Conservation (phyloP, 2,888 invertebrate species). For the Bellardia bayeri region DNA sequence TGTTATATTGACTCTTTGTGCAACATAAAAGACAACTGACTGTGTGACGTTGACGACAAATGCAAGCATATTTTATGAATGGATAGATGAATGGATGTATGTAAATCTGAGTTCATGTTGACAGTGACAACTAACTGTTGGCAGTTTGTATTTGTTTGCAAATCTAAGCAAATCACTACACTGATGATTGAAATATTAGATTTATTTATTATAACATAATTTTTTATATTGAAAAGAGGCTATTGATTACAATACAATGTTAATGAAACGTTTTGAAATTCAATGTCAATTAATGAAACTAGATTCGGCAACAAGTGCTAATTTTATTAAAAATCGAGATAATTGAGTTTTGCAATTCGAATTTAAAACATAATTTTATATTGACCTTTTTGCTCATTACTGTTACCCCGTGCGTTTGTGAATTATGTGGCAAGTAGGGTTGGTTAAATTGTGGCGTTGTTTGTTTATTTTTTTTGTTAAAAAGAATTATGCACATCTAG, state of each 20-base stretch:
- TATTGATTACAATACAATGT: too few species aligned
- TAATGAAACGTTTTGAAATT: too few species aligned
- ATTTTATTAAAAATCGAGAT: too few species aligned
- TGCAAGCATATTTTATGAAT: conserved; percentile 60
- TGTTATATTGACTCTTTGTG: conserved; percentile 62
- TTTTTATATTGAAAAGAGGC: not conserved
- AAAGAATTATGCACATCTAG: conserved; percentile 67
- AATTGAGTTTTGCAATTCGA: too few species aligned
- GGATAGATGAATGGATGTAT: conserved; percentile 46
- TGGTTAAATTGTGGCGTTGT: conserved; percentile 44
- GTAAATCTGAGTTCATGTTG: conserved; percentile 52
- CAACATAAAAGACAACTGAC: conserved; percentile 58
- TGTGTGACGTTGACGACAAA: conserved; percentile 64
- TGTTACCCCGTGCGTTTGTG: not conserved
- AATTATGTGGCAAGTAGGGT: conserved; percentile 1
- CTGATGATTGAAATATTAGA: conserved; percentile 16
- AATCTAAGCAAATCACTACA: conserved; percentile 38
- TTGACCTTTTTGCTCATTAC: conserved; percentile 18
- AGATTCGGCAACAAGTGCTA: too few species aligned
- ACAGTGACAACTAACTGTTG: conserved; percentile 70
- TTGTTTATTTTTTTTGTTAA: conserved; percentile 41
- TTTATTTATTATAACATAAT: not conserved
- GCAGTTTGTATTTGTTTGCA: conserved; percentile 32
- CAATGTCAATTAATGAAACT: too few species aligned
- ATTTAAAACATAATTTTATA: not conserved